Percentiles rank a stretch among this genome's conserved stretches.
Evolutionary conservation across 2,797 vertebrate genomes (phyloP).

Genomic region (Notoglanidium macrostoma): DNA sequence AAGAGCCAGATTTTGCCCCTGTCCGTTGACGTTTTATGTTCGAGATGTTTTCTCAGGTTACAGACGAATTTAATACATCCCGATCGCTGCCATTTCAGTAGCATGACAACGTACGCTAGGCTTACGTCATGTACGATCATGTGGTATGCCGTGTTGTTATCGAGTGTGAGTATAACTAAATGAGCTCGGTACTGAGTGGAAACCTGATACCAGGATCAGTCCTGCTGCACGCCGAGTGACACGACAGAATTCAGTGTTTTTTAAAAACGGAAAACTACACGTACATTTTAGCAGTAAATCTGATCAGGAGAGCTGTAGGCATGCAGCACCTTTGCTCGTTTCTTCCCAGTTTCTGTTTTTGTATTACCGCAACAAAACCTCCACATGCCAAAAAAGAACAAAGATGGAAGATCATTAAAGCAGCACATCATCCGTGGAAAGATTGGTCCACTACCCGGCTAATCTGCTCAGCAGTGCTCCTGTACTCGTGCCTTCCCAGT

Average conservation of each 20-base stretch:
- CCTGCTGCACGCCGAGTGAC: not conserved
- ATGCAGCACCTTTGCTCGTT: not conserved
- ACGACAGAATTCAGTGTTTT: not conserved
- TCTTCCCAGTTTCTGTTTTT: not conserved
- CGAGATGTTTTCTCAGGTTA: not conserved
- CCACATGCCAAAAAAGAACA: not conserved
- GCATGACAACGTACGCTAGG: not conserved
- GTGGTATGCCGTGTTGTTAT: no score
- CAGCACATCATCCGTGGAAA: not conserved
- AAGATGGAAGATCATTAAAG: not conserved
- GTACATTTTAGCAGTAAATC: not conserved
- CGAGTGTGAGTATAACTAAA: not conserved
- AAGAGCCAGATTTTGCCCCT: not conserved
- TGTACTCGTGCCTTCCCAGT: not conserved
- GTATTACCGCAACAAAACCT: not conserved
- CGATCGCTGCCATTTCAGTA: not conserved
- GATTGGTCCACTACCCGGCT: conserved; percentile 2
- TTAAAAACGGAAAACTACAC: not conserved
- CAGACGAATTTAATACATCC: not conserved
- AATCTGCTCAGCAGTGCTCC: conserved; percentile 5
- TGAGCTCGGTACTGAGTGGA: not conserved
- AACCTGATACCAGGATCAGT: not conserved
- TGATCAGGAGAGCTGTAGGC: not conserved
- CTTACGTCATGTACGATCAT: not conserved
- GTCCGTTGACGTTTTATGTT: not conserved